Percentiles rank a stretch among this genome's conserved stretches.
Conservation (phyloP, 1,140 invertebrate species). For the Drosophila elegans region DNA sequence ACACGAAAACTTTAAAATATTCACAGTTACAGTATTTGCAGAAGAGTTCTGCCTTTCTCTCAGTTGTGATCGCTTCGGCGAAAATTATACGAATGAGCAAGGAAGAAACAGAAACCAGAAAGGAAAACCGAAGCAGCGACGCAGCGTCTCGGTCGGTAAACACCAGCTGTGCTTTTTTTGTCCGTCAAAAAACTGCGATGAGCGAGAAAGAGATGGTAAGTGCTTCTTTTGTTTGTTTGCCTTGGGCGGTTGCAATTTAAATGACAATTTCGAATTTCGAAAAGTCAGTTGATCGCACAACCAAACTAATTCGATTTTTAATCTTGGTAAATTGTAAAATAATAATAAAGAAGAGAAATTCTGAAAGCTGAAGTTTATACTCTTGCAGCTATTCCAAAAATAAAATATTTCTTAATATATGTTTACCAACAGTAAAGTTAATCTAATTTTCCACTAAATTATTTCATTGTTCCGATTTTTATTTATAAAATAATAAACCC, state of each 20-base stretch:
- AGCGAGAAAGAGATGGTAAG: constrained; percentile 33
- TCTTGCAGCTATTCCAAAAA: too few species aligned
- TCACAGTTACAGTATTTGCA: constrained; percentile 3
- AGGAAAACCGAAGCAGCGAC: constrained; percentile 32
- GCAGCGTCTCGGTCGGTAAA: constrained; percentile 17
- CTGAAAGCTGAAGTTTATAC: too few species aligned
- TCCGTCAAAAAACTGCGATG: constrained; percentile 47
- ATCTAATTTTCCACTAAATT: too few species aligned
- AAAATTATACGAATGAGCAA: constrained; percentile 47
- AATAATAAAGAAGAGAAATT: too few species aligned
- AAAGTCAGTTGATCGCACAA: too few species aligned
- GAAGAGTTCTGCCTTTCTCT: not conserved
- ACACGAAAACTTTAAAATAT: constrained; percentile 2
- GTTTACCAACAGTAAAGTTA: too few species aligned
- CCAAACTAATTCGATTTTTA: too few species aligned
- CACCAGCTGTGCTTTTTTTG: constrained; percentile 46
- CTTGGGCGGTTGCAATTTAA: constrained; percentile 64
- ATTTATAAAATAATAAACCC: too few species aligned
- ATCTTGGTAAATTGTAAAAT: too few species aligned
- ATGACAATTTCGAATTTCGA: constrained; percentile 2
- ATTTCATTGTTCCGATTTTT: too few species aligned
- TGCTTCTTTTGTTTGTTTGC: constrained; percentile 20
- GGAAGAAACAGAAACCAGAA: constrained; percentile 42
- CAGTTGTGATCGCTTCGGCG: constrained; percentile 49
- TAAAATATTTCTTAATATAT: too few species aligned